A percentile compares a stretch with the other conserved stretches of the same genome.
phyloP scores from a whole-genome alignment of 2,113 vertebrate species.

The Lethenteron camtschaticum region DNA sequence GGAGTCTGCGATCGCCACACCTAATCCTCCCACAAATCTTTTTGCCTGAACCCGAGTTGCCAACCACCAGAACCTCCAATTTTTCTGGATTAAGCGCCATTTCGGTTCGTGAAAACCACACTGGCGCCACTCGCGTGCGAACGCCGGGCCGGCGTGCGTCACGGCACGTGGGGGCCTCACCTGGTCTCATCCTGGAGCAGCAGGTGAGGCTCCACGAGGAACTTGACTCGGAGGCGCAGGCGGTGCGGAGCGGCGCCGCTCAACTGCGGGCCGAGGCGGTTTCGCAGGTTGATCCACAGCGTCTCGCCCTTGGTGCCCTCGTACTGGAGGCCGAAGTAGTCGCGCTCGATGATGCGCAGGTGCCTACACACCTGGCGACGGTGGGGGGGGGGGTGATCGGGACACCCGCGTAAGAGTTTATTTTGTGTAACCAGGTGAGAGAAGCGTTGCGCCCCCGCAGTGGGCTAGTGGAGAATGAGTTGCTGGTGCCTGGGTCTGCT shows the following conservation, averaged over 20 bases:
- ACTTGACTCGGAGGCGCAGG: slow-evolving; percentile 72
- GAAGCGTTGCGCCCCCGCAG: no score
- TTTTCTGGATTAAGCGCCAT: no score
- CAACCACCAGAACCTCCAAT: no score
- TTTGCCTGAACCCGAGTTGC: no score
- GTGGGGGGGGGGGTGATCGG: not conserved
- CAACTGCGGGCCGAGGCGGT: slow-evolving; percentile 92
- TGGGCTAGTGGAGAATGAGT: no score
- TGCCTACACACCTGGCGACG: slow-evolving; percentile 60
- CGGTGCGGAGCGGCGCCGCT: slow-evolving; percentile 57
- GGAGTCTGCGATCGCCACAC: no score
- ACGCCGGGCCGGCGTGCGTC: not conserved
- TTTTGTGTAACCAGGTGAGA: no score
- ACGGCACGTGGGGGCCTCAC: slow-evolving; percentile 22
- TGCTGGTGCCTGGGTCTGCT: no score
- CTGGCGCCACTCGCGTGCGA: no score
- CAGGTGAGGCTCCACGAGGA: slow-evolving; percentile 94
- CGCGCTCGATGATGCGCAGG: slow-evolving; percentile 82
- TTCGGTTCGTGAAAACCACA: no score
- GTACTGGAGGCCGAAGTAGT: slow-evolving; percentile 95
- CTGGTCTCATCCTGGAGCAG: slow-evolving; percentile 90
- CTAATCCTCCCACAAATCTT: no score
- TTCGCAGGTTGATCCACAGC: slow-evolving; percentile 91
- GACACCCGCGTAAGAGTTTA: not conserved
- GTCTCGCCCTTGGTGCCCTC: slow-evolving; percentile 81